Evolutionary conservation across 2,888 invertebrate genomes (phyloP), one percentile per base, ranked within the genome.

Genomic region (Poecilobothrus nobilitatus): DNA sequence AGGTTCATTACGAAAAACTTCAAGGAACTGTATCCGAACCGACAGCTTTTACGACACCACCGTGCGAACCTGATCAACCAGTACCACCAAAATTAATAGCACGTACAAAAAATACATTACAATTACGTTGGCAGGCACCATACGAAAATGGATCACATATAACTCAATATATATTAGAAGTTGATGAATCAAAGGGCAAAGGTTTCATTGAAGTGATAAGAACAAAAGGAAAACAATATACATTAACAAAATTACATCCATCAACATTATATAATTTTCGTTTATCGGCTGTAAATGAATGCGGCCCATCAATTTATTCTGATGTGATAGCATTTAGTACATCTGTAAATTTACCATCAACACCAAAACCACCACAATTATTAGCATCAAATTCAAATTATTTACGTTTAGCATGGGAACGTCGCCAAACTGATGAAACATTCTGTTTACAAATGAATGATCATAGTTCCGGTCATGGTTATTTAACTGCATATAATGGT

Each of bases 261-360:
- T 90, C 92, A 73, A 92, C 93, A 3, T 83, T 87, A 70, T 94
- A 95, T 81, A 86, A 87, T 71, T 93, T 95, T 83, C 88, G 95
- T 67, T 81, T 95, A 75, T 89, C 91, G 63, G 94, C 93, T 73
- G 86, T 91, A 70, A 95, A 95, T 81, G 89, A 90, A 75, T 85
- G 88, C 75, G 95, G 94, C 18, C 87, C 87, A 78, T 89, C 91
- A 75, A 83, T 85, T 18, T 91, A 89, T 84, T 90, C 90, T 67
- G 88, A 88, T 63, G 86, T 88, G 72, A 84, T 87, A 53, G 84
- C 85, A 73, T 89, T 85, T 74, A 88, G 87, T 83, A 95, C 95
- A 18, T 87, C 88, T 63, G 94, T 93, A 71, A 88, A 89, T 76
- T 91, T 91, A 66, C 95, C 95, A 1, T 82, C 87, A 66, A 90